Percentiles rank a stretch among this genome's conserved stretches.
phyloP scores from a whole-genome alignment of 2,888 invertebrate genomes.

The Hypsopygia costalis region DNA sequence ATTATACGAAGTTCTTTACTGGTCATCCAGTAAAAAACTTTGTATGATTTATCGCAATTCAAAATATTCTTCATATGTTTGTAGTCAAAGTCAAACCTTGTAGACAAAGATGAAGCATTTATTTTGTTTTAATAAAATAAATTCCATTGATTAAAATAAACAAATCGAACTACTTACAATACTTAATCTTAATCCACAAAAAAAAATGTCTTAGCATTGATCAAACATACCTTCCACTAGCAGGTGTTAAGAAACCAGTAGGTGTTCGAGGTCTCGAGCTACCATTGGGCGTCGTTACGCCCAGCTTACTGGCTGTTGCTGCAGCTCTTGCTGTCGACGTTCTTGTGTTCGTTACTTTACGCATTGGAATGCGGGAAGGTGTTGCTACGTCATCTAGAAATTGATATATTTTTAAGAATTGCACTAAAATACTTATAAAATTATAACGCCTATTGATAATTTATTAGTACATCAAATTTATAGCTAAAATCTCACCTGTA shows the following conservation, averaged over 20 bases:
- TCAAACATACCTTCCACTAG: conserved; percentile 84
- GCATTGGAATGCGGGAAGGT: conserved; percentile 90
- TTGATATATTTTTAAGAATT: too few species aligned
- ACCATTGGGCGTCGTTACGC: conserved; percentile 81
- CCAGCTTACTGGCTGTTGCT: conserved; percentile 81
- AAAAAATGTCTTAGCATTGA: background rate
- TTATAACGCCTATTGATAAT: too few species aligned
- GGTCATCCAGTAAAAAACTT: too few species aligned
- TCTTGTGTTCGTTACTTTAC: conserved; percentile 83
- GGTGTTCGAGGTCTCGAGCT: conserved; percentile 87
- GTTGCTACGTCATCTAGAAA: conserved; percentile 85
- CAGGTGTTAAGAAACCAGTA: conserved; percentile 88
- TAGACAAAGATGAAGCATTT: background rate
- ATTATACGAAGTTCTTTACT: too few species aligned
- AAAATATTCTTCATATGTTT: conserved; percentile 1
- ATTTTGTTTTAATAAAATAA: too few species aligned
- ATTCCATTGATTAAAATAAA: too few species aligned
- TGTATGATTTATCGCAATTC: too few species aligned
- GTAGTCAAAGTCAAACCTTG: background rate
- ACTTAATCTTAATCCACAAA: conserved; percentile 1
- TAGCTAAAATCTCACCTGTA: conserved; percentile 86
- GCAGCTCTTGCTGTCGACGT: conserved; percentile 79
- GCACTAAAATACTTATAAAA: too few species aligned
- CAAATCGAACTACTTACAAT: too few species aligned
- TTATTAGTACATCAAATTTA: too few species aligned